phyloP scores from a whole-genome alignment of 2,888 invertebrate species.

The Eudemis profundana region DNA sequence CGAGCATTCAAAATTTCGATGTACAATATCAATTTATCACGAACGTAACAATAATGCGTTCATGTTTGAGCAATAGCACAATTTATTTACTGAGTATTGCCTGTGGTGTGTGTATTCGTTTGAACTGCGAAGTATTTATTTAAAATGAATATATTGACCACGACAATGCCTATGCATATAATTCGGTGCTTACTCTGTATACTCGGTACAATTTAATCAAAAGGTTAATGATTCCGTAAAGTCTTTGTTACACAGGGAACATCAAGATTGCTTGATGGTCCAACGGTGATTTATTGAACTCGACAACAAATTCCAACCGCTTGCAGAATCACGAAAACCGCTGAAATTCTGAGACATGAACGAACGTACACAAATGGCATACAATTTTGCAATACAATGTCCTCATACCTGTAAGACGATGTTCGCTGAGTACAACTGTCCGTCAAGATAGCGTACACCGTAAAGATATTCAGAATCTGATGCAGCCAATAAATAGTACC shows the following conservation, averaged over 20 bases:
- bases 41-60: too few species aligned
- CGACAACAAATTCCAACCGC: background rate
- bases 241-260: background rate
- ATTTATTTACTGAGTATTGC: too few species aligned
- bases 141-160: background rate
- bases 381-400: background rate
- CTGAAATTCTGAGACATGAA: background rate
- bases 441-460: too few species aligned
- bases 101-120: too few species aligned
- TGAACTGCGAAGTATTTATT: background rate
- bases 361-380: background rate
- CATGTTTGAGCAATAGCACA: too few species aligned
- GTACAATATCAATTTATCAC: too few species aligned
- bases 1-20: too few species aligned
- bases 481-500: too few species aligned
- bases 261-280: background rate
- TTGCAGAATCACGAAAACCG: background rate
- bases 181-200: conserved; percentile 4
- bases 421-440: too few species aligned
- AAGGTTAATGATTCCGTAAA: conserved; percentile 14
- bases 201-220: conserved; percentile 20
- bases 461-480: too few species aligned
- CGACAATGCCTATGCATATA: background rate
- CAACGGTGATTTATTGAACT: background rate
- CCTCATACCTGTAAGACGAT: background rate